phyloP scores from a whole-genome alignment of 2,888 invertebrate species.

The Lamellibrachia columna region DNA sequence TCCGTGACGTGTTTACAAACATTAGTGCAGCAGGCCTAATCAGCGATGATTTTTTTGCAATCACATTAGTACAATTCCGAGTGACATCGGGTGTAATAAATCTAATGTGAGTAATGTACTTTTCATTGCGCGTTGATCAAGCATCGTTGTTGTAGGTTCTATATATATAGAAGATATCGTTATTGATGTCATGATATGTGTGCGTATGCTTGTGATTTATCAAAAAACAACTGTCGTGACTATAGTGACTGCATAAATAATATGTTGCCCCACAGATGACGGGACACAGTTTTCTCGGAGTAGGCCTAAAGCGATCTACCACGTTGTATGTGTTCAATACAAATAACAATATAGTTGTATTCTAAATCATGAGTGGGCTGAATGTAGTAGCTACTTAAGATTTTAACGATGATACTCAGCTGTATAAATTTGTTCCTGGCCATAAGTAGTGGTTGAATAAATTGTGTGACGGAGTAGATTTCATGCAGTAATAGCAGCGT shows the following conservation, averaged over 20 bases:
- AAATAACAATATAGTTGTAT: not conserved
- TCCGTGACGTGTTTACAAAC: not conserved
- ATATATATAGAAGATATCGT: not conserved
- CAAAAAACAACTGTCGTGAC: not conserved
- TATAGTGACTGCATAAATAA: not conserved
- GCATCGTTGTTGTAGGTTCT: not conserved
- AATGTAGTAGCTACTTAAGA: not conserved
- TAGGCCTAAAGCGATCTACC: not conserved
- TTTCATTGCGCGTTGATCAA: not conserved
- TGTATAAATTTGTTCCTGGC: too few relatives aligned
- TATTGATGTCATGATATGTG: not conserved
- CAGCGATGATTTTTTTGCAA: not conserved
- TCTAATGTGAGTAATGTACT: not conserved
- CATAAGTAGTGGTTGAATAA: too few relatives aligned
- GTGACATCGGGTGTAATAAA: not conserved
- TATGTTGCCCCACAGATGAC: not conserved
- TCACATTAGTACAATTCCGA: too few relatives aligned
- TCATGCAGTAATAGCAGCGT: too few relatives aligned
- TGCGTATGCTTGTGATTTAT: not conserved
- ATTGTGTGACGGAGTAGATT: too few relatives aligned
- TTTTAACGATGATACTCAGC: not conserved
- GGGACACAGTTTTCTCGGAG: not conserved
- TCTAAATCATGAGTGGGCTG: not conserved
- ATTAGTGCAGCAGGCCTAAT: not conserved
- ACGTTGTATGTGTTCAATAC: not conserved